Evolutionary conservation across 2,888 invertebrate species (phyloP).

Genomic region (Uloborus plumipes): DNA sequence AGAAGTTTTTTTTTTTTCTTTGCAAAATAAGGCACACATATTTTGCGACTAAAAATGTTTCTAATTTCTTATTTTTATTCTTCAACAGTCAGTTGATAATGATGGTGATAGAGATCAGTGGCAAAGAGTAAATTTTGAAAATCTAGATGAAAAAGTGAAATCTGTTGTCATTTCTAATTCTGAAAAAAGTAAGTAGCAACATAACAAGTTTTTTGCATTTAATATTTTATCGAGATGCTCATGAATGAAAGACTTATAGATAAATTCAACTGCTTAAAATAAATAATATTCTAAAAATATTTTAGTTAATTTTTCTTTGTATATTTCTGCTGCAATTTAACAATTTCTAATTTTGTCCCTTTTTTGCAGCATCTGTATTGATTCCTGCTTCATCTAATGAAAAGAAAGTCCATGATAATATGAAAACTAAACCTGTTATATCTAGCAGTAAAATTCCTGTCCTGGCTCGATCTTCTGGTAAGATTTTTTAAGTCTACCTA

Average conservation of each 20-base stretch:
- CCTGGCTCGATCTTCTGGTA: conserved; percentile 50
- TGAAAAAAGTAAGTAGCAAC: conserved; percentile 29
- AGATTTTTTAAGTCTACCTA: not conserved
- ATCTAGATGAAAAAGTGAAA: conserved; percentile 25
- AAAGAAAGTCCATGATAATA: conserved; percentile 24
- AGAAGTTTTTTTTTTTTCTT: too few species aligned
- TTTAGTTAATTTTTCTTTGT: not conserved
- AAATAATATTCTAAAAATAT: not conserved
- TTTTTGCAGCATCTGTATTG: conserved; percentile 1
- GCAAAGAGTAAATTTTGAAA: conserved; percentile 7
- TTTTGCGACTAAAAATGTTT: too few species aligned
- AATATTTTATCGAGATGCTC: too few species aligned
- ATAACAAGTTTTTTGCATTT: too few species aligned
- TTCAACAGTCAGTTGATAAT: conserved; percentile 19
- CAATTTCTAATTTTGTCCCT: not conserved
- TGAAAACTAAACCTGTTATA: conserved; percentile 52
- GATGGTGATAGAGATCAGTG: conserved; percentile 11
- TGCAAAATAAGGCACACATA: too few species aligned
- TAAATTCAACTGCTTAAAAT: too few species aligned
- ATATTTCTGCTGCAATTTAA: not conserved
- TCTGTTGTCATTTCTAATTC: conserved; percentile 7
- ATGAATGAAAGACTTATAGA: too few species aligned
- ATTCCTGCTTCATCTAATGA: not conserved
- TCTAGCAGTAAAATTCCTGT: conserved; percentile 55
- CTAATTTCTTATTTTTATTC: not conserved